phyloP scores from a whole-genome alignment of 2,888 invertebrate genomes.

The Athalia cordata region DNA sequence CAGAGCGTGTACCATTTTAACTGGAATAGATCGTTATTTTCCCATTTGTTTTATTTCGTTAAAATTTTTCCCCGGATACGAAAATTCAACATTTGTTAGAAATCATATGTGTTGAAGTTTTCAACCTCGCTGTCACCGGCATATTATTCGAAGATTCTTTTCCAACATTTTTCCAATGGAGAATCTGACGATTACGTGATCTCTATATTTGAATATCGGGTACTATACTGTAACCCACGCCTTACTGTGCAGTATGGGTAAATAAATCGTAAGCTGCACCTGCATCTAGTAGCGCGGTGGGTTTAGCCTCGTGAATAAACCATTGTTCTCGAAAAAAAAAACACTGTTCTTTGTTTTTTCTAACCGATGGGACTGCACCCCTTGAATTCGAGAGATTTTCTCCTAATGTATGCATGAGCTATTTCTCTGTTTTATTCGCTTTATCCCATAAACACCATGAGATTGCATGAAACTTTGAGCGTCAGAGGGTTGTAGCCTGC shows the following conservation, averaged over 20 bases:
- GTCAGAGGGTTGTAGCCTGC: slow-evolving; percentile 21
- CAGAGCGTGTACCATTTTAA: no score
- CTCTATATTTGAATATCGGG: slow-evolving; percentile 6
- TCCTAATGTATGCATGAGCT: slow-evolving; percentile 46
- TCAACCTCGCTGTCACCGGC: no score
- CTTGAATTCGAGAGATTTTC: slow-evolving; percentile 29
- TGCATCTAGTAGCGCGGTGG: slow-evolving; percentile 20
- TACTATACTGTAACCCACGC: not conserved
- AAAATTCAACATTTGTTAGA: no score
- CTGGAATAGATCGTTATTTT: no score
- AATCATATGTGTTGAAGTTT: no score
- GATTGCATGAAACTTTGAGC: slow-evolving; percentile 47
- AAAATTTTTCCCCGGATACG: no score
- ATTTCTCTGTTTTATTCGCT: slow-evolving; percentile 47
- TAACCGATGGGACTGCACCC: slow-evolving; percentile 33
- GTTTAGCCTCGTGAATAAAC: slow-evolving; percentile 38
- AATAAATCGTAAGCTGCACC: slow-evolving; percentile 43
- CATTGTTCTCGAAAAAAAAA: slow-evolving; percentile 26
- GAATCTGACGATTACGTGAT: slow-evolving; percentile 8
- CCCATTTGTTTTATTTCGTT: no score
- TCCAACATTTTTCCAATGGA: not conserved
- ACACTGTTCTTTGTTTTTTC: not conserved
- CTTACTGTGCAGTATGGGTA: not conserved
- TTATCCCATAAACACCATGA: slow-evolving; percentile 48
- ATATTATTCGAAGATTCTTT: no score